phyloP scores from a whole-genome alignment of 1,140 invertebrate species.

The Bombus polaris region DNA sequence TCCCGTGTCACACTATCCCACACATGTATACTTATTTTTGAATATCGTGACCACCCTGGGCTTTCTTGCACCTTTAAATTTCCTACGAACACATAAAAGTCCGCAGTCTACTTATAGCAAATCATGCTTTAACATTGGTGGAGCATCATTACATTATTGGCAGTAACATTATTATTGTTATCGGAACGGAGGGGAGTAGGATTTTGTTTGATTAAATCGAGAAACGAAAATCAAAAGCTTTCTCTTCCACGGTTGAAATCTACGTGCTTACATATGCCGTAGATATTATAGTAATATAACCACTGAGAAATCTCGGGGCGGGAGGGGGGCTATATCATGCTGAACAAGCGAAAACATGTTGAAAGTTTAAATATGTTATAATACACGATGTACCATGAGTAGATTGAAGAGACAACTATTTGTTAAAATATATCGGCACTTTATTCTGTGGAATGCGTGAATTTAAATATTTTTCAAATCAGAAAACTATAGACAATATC shows the following conservation, averaged over 20 bases:
- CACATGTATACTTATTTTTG: no score
- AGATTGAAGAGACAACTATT: conserved; percentile 15
- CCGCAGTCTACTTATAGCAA: not conserved
- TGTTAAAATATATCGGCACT: conserved; percentile 38
- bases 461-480: conserved; percentile 46
- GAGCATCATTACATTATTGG: not conserved
- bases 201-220: not conserved
- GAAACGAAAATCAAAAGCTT: conserved; percentile 1
- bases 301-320: not conserved
- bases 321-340: not conserved
- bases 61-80: not conserved
- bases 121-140: not conserved
- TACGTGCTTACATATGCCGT: not conserved
- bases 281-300: not conserved
- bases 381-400: conserved; percentile 9
- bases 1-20: no score
- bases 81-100: not conserved
- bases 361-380: not conserved
- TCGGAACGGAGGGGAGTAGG: not conserved
- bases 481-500: conserved; percentile 23
- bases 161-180: not conserved
- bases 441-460: conserved; percentile 46
- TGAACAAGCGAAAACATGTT: not conserved
- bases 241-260: not conserved
- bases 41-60: no score